Percentiles rank a stretch among this genome's conserved stretches.
These are phyloP conservation scores for Drosophila percnosoma DNA, from an alignment of 2,888 invertebrate species.

Conservation along the genomic window DNA sequence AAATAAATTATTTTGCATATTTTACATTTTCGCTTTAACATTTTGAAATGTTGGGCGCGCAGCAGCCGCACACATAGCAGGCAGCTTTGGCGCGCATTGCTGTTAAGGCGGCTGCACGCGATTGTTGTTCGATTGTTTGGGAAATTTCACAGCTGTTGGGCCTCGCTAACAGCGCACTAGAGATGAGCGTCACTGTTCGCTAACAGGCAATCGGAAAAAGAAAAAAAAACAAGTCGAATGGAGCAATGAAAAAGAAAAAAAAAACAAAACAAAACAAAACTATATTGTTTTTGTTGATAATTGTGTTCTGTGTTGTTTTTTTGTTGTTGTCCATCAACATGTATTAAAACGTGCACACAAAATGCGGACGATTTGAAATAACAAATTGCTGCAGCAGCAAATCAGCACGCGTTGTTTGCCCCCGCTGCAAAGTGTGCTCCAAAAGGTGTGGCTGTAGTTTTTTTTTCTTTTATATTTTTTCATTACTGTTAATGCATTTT, in stretches of 20 bases:
- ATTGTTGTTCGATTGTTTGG: constrained; percentile 51
- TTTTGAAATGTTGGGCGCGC: constrained; percentile 30
- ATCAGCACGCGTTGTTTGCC: constrained; percentile 13
- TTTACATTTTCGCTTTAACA: constrained; percentile 10
- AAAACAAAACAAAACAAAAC: constrained; percentile 46
- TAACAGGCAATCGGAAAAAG: constrained; percentile 46
- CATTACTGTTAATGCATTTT: constrained; percentile 10
- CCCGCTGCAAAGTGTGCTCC: constrained; percentile 19
- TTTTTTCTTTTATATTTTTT: not conserved
- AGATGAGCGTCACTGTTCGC: constrained; percentile 42
- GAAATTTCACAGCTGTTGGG: constrained; percentile 58
- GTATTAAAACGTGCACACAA: constrained; percentile 52
- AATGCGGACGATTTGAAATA: constrained; percentile 25
- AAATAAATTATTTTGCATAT: constrained; percentile 8
- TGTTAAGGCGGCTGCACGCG: constrained; percentile 29
- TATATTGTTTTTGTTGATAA: constrained; percentile 50
- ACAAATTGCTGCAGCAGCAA: constrained; percentile 19
- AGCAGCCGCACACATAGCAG: constrained; percentile 21
- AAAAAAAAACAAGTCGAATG: constrained; percentile 42
- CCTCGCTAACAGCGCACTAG: constrained; percentile 40
- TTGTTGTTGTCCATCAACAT: constrained; percentile 19
- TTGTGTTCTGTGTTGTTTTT: constrained; percentile 28
- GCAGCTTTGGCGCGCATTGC: constrained; percentile 34
- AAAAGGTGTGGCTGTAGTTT: constrained; percentile 52
- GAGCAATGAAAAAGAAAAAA: constrained; percentile 33